Evolutionary conservation across 2,888 invertebrate genomes (phyloP), one percentile per base, ranked within the genome.

Genomic region (Petrophora chlorosata): DNA sequence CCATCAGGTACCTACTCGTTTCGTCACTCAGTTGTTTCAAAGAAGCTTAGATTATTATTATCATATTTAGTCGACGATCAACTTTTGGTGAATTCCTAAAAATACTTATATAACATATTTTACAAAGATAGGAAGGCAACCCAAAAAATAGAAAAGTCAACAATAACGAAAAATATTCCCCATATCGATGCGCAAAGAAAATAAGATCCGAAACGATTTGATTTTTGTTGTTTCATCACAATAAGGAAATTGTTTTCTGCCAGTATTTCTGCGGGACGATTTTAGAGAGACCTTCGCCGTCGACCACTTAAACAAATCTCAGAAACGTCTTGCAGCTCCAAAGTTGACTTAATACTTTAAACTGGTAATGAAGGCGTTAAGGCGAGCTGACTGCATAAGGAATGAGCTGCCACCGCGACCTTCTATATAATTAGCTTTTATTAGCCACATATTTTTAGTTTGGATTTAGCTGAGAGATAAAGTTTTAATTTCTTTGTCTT

Each of bases 271-370:
- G 57, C 42, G 57, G 58, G 55, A 58, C 52, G 65, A 62, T 73
- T 67, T 59, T 59, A 65, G 63, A 63, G 61, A 59, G 65, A 73
- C 60, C 61, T 65, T 60, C 60, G 56, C 60, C 61, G 65, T 60
- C 60, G 56, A 69, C 68, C 73, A 75, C 77, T 85, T 83, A 77
- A 74, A 80, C 76, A 82, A 85, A 85, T 85, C 83, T 78, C 70
- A 67, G 71, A 64, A 70, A 79, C 73, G 72, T 75, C 74, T 79
- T 71, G 67, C 71, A 73, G 72, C 70, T 76, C 69, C 74, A 59
- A 81, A 86, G 85, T 87, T 87, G 84, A 79, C 81, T 81, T 86
- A 85, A 87, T 87, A 87, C 88, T 88, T 88, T 86, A 87, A 89
- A 88, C 87, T 87, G 82, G 80, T 86, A 86, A 88, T 87, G 85